phyloP scores from a whole-genome alignment of 2,888 invertebrate species.

The Mimumesa dahlbomi region DNA sequence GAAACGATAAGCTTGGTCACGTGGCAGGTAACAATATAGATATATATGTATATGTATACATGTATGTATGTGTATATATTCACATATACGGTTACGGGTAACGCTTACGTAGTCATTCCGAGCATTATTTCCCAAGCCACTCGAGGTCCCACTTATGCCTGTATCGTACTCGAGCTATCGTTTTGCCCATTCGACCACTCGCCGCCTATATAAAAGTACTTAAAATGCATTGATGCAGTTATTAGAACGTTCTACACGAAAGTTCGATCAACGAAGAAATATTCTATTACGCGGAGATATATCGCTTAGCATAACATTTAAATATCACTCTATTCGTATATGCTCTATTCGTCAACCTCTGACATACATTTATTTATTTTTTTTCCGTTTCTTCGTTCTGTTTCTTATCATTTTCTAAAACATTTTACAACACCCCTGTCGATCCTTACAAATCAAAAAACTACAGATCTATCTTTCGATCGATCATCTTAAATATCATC shows the following conservation, averaged over 20 bases:
- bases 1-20: conserved; percentile 22
- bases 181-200: neutral
- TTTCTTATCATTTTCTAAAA: too few relatives aligned
- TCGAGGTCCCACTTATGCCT: conserved; percentile 18
- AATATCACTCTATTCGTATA: neutral
- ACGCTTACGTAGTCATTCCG: conserved; percentile 19
- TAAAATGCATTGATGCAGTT: conserved; percentile 23
- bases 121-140: conserved; percentile 22
- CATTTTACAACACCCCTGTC: too few relatives aligned
- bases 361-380: too few relatives aligned
- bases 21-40: neutral
- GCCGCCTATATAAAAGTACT: neutral
- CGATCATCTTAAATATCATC: too few relatives aligned
- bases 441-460: too few relatives aligned
- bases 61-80: too few relatives aligned
- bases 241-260: neutral
- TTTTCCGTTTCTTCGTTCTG: too few relatives aligned
- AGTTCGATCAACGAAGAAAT: conserved; percentile 1
- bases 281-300: neutral
- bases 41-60: too few relatives aligned
- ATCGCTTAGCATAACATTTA: conserved; percentile 17
- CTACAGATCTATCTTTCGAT: too few relatives aligned
- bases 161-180: conserved; percentile 18
- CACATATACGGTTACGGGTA: conserved; percentile 15
- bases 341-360: too few relatives aligned